Evolutionary conservation across 1,140 invertebrate genomes (phyloP).

Genomic region (Spodoptera frugiperda): DNA sequence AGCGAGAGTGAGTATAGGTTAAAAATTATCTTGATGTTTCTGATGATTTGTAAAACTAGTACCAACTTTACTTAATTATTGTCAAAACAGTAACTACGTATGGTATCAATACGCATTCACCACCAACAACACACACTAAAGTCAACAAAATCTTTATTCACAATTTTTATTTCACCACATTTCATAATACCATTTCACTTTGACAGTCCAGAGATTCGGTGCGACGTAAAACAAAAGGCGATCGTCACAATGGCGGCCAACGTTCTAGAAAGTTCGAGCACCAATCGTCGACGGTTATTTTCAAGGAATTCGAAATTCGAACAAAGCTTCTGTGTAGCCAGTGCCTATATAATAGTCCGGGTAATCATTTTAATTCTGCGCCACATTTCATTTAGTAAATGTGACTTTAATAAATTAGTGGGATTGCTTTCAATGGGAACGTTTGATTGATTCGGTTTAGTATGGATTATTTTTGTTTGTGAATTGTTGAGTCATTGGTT

Average conservation of each 20-base stretch:
- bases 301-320: constrained; percentile 28
- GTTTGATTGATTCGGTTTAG: background rate
- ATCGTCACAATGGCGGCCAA: constrained; percentile 19
- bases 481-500: background rate
- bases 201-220: constrained; percentile 23
- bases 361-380: constrained; percentile 14
- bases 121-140: too few relatives aligned
- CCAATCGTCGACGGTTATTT: constrained; percentile 29
- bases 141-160: too few relatives aligned
- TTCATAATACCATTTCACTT: constrained; percentile 11
- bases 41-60: too few relatives aligned
- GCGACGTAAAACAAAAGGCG: constrained; percentile 26
- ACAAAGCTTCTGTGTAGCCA: background rate
- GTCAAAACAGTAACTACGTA: too few relatives aligned
- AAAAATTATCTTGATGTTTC: too few relatives aligned
- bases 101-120: too few relatives aligned
- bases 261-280: constrained; percentile 10
- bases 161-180: background rate
- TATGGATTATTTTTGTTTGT: background rate
- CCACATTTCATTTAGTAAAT: constrained; percentile 19
- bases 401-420: constrained; percentile 21
- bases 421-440: background rate
- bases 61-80: too few relatives aligned
- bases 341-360: background rate
- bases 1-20: too few relatives aligned